Evolutionary conservation across 2,797 vertebrate genomes (phyloP).

Genomic region (Sylvilagus floridanus): DNA sequence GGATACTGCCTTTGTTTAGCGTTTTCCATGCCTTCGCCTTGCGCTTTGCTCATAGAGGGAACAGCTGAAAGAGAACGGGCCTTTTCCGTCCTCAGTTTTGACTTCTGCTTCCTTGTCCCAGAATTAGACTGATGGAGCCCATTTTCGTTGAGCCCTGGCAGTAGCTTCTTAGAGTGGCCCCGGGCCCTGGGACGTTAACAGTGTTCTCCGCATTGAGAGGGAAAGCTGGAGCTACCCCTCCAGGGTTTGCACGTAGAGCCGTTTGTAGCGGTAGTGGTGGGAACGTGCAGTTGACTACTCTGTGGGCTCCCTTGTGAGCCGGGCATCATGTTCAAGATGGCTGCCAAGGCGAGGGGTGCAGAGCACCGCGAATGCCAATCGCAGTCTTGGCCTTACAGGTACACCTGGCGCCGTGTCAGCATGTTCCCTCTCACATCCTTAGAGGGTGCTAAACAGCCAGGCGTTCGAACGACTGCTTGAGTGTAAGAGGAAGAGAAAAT

Average conservation of each 20-base stretch:
- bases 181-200: neutral
- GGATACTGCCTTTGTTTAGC: slow-evolving; percentile 68
- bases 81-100: neutral
- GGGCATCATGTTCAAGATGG: slow-evolving; percentile 81
- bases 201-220: neutral
- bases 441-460: slow-evolving; percentile 32
- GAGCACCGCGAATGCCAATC: neutral
- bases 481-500: neutral
- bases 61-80: neutral
- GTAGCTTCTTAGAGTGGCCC: neutral
- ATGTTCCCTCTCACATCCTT: neutral
- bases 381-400: slow-evolving; percentile 39
- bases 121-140: neutral
- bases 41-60: neutral
- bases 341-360: slow-evolving; percentile 75
- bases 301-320: slow-evolving; percentile 54
- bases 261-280: neutral
- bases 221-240: neutral
- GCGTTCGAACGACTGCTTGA: neutral
- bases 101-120: neutral
- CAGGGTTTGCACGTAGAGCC: neutral
- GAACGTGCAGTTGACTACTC: neutral
- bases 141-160: neutral
- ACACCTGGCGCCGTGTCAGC: slow-evolving; percentile 16
- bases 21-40: neutral